Conservation (phyloP, 2,888 invertebrate genomes). For the Pecten maximus region DNA sequence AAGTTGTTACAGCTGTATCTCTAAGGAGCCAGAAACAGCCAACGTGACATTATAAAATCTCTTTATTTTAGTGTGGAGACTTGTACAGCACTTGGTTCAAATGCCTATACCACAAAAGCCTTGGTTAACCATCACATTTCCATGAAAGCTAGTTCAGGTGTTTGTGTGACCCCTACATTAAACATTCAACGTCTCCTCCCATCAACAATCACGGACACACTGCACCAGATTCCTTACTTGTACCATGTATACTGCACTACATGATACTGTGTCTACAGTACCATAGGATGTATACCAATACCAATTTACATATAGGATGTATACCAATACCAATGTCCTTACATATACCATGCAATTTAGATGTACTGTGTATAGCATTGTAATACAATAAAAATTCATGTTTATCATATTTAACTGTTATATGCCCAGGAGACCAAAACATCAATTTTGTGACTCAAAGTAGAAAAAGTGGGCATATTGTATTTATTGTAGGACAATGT, state of each 20-base stretch:
- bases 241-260: not conserved
- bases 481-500: no score
- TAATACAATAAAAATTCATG: no score
- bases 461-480: no score
- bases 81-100: constrained; percentile 20
- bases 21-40: not conserved
- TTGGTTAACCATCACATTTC: constrained; percentile 9
- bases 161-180: constrained; percentile 5
- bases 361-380: no score
- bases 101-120: not conserved
- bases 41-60: constrained; percentile 24
- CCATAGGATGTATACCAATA: not conserved
- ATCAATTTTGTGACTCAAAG: no score
- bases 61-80: constrained; percentile 14
- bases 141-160: not conserved
- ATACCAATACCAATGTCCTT: no score
- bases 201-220: not conserved
- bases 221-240: not conserved
- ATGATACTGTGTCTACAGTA: not conserved
- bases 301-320: not conserved
- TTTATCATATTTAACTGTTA: no score
- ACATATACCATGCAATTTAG: no score
- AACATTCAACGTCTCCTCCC: not conserved
- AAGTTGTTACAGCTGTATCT: not conserved
- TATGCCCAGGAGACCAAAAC: no score